Base-by-base conservation (phyloP, 64 coral and sea anemone genomes). In the Montipora efflorescens region DNA sequence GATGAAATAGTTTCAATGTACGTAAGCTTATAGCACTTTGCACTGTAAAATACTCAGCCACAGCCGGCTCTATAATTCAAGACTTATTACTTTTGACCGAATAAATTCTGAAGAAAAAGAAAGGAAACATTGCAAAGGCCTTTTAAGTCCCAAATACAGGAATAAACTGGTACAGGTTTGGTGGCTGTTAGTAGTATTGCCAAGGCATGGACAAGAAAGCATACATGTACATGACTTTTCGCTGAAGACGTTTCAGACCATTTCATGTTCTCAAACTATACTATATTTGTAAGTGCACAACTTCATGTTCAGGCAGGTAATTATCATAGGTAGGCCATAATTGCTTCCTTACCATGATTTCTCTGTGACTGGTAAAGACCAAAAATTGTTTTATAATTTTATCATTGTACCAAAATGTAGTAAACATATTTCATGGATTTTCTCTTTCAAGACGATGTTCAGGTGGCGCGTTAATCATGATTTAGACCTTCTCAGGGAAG, bases 371-470 rank as follows among this genome's bases (percentile, higher is more conserved):
- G 52, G 10, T 55, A 55, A 55, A 55, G 36, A 36, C 36, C 36
- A 55, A 55, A 55, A 55, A 55, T 55, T 55, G 52, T 55, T 55
- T 55, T 55, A 55, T 55, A 55, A 55, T 55, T 55, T 55, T 55
- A 55, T 55, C 52, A 55, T 55, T 64, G 61, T 64, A 64, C 4
- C 61, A 64, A 64, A 8, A 64, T 64, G 9, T 64, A 64, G 9
- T 64, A 64, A 19, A 64, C 61, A 64, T 64, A 64, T 64, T 64
- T 64, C 11, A 64, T 15, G 61, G 81, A 19, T 83, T 84, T 84
- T 84, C 67, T 66, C 58, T 84, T 84, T 84, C 57, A 64, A 80
- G 61, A 64, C 75, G 0, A 59, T 81, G 79, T 81, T 81, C 47
- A 81, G 47, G 48, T 81, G 79, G 79, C 79, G 36, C 21, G 18